phyloP scores from a whole-genome alignment of 2,888 invertebrate species.

The Trissonchulus latispiculum region DNA sequence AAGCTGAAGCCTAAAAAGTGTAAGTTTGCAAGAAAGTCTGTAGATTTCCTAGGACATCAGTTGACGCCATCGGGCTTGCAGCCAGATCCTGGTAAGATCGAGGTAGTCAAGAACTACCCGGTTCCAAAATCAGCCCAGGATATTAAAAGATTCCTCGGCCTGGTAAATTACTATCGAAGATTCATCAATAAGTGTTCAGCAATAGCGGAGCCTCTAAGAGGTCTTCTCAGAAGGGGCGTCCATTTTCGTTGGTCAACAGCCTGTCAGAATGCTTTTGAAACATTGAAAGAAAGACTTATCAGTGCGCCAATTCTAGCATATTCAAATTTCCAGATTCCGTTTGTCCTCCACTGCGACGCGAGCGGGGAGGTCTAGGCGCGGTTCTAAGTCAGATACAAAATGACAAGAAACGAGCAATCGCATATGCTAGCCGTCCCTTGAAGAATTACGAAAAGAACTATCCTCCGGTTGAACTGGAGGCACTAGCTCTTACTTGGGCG shows the following conservation, averaged over 20 bases:
- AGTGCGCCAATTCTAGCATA: slow-evolving; percentile 16
- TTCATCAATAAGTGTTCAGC: neutral
- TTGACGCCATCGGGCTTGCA: slow-evolving; percentile 34
- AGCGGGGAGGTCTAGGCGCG: slow-evolving; percentile 32
- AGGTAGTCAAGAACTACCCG: neutral
- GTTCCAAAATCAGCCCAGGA: too few relatives aligned
- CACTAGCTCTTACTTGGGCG: slow-evolving; percentile 22
- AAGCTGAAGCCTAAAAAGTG: slow-evolving; percentile 37
- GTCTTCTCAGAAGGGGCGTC: neutral
- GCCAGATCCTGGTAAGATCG: slow-evolving; percentile 24
- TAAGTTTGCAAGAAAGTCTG: neutral
- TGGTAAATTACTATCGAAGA: neutral
- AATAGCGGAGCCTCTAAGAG: neutral
- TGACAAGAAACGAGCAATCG: slow-evolving; percentile 12
- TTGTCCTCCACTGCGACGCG: slow-evolving; percentile 12
- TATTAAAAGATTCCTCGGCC: too few relatives aligned
- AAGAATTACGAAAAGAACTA: slow-evolving; percentile 22
- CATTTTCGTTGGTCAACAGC: neutral
- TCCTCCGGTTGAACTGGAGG: slow-evolving; percentile 23
- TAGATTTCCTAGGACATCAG: slow-evolving; percentile 40
- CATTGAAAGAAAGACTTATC: neutral
- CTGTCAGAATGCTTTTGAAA: neutral
- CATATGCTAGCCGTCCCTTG: slow-evolving; percentile 23
- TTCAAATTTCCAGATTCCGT: slow-evolving; percentile 7
- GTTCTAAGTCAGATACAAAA: slow-evolving; percentile 30